These are phyloP conservation scores for Chironomus tentans DNA, from an alignment of 2,888 invertebrate genomes.

Conservation along the genomic window DNA sequence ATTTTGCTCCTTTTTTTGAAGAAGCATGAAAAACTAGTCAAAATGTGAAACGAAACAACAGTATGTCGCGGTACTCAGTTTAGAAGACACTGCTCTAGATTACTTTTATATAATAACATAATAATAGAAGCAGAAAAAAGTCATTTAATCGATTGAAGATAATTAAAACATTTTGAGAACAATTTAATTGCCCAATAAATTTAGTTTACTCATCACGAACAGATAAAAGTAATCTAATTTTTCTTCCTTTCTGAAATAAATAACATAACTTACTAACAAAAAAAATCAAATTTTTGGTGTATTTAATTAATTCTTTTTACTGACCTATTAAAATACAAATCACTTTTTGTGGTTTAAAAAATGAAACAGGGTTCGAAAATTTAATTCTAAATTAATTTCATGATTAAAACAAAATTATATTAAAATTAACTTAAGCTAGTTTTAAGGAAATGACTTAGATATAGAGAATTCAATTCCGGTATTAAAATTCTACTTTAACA, in stretches of 20 bases:
- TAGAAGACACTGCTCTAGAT: no score
- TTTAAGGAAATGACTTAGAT: not conserved
- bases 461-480: no score
- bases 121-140: no score
- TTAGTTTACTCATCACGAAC: conserved; percentile 40
- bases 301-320: conserved; percentile 10
- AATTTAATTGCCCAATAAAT: conserved; percentile 47
- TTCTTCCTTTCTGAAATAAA: conserved; percentile 33
- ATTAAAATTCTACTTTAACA: no score
- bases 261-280: conserved; percentile 33
- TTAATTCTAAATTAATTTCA: not conserved
- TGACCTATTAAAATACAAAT: not conserved
- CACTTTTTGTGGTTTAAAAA: conserved; percentile 1
- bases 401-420: conserved; percentile 16
- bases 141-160: not conserved
- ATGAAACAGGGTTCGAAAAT: conserved; percentile 32
- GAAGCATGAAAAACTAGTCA: no score
- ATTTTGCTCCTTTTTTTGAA: no score
- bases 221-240: not conserved
- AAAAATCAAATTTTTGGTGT: conserved; percentile 22
- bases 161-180: conserved; percentile 22
- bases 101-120: no score
- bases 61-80: no score
- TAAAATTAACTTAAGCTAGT: conserved; percentile 11
- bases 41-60: no score